These are phyloP conservation scores for Lytechinus pictus DNA, from an alignment of 35 echinoderm and acorn worm species.

Conservation along the genomic window DNA sequence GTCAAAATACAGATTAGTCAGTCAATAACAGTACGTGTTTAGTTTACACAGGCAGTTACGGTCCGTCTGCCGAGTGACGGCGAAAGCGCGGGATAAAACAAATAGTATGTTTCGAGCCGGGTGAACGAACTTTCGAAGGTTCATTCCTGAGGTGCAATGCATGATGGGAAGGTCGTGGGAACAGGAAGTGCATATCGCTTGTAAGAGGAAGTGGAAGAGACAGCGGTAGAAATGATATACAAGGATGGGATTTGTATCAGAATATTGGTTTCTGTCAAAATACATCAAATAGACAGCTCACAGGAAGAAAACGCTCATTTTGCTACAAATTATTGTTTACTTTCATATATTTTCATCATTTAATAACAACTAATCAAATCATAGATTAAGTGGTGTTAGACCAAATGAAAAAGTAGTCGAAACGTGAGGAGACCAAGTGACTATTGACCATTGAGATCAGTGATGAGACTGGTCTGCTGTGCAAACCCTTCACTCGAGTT, in stretches of 20 bases:
- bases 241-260: not conserved
- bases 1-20: not conserved
- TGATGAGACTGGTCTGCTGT: too few relatives aligned
- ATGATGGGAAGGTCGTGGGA: not conserved
- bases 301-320: too few relatives aligned
- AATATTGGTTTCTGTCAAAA: too few relatives aligned
- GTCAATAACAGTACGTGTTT: slow-evolving; percentile 4
- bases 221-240: not conserved
- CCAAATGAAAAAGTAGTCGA: too few relatives aligned
- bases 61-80: not conserved
- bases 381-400: too few relatives aligned
- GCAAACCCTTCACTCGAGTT: too few relatives aligned
- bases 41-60: not conserved
- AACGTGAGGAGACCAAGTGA: too few relatives aligned
- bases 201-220: not conserved
- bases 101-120: not conserved
- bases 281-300: too few relatives aligned
- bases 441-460: too few relatives aligned
- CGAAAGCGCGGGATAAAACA: not conserved
- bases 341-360: too few relatives aligned
- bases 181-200: not conserved
- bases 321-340: too few relatives aligned
- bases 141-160: not conserved
- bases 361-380: too few relatives aligned
- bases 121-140: not conserved